phyloP scores from a whole-genome alignment of 1,140 invertebrate species.

The Brachionus rubens region DNA sequence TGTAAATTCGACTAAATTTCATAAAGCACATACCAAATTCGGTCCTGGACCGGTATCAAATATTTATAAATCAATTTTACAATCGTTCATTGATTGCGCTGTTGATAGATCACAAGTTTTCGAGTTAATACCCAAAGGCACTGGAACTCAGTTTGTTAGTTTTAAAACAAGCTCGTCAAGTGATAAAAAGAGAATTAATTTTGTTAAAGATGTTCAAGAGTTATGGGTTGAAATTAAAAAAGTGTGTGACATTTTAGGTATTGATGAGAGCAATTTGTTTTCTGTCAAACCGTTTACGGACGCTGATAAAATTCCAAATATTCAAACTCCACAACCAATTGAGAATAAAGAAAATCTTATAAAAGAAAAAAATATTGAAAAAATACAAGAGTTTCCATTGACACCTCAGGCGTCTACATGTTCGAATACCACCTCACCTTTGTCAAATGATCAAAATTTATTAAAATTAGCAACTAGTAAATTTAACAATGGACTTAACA shows the following conservation, averaged over 20 bases:
- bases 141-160: background rate
- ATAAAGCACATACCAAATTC: conserved; percentile 44
- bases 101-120: conserved; percentile 4
- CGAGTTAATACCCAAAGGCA: background rate
- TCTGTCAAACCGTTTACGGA: background rate
- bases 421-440: background rate
- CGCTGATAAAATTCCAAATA: background rate
- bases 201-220: background rate
- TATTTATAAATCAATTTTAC: conserved; percentile 29
- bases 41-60: background rate
- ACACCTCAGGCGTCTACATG: background rate
- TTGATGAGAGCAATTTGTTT: background rate
- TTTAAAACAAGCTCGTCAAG: conserved; percentile 18
- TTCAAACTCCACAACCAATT: background rate
- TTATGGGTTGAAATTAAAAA: background rate
- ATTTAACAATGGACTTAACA: background rate
- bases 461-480: background rate
- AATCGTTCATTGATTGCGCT: conserved; percentile 38
- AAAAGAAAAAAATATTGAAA: conserved; percentile 1
- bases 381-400: background rate
- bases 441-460: background rate
- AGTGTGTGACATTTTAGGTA: background rate
- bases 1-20: conserved; percentile 36
- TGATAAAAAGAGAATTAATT: background rate
- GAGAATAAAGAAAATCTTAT: conserved; percentile 27